Evolutionary conservation across 2,113 vertebrate species (phyloP).

Genomic region (Crotalus viridis): DNA sequence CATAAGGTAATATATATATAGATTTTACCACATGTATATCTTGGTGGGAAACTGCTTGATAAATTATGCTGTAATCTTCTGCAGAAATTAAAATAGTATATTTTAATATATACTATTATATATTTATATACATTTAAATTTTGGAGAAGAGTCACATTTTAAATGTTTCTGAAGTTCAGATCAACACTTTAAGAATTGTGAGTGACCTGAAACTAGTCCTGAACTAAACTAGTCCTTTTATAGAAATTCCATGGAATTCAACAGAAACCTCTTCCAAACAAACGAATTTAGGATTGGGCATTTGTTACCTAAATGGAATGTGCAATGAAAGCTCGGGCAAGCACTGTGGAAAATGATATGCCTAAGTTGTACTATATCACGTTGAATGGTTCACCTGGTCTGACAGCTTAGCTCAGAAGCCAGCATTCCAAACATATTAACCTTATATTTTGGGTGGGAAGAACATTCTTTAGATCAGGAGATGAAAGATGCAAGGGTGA

Average conservation of each 20-base stretch:
- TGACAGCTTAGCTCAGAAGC: slow-evolving; percentile 67
- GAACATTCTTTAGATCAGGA: slow-evolving; percentile 69
- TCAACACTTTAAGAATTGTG: not conserved
- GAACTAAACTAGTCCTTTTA: not conserved
- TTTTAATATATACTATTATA: not conserved
- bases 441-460: slow-evolving; percentile 61
- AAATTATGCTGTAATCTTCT: not conserved
- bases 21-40: not conserved
- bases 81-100: not conserved
- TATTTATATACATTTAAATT: not conserved
- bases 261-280: not conserved
- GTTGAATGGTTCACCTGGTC: slow-evolving; percentile 52
- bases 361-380: slow-evolving; percentile 49
- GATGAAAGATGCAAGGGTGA: slow-evolving; percentile 60
- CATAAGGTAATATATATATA: not conserved
- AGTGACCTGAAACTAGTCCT: not conserved
- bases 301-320: slow-evolving; percentile 13
- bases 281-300: not conserved
- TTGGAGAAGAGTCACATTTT: not conserved
- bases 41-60: not conserved
- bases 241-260: not conserved
- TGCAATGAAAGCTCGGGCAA: slow-evolving; percentile 1
- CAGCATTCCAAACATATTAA: slow-evolving; percentile 73
- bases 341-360: slow-evolving; percentile 22
- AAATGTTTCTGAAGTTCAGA: not conserved